phyloP scores from a whole-genome alignment of 2,797 vertebrate species.

The Antennarius maculatus region DNA sequence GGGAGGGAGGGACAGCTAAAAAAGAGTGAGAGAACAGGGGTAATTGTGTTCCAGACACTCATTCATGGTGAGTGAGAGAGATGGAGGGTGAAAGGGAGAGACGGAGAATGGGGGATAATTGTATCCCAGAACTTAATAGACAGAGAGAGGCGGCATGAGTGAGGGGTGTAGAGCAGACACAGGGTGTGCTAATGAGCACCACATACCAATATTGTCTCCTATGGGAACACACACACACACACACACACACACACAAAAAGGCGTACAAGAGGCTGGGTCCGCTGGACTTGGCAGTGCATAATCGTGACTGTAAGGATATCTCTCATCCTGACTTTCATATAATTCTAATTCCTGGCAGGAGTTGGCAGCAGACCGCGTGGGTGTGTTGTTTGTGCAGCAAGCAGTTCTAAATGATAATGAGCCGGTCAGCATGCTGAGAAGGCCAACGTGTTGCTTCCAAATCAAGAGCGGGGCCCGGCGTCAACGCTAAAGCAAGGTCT shows the following conservation, averaged over 20 bases:
- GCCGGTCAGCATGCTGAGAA: conserved; percentile 52
- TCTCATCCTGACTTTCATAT: conserved; percentile 49
- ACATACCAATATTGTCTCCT: conserved; percentile 68
- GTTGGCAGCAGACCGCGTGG: conserved; percentile 54
- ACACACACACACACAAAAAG: conserved; percentile 11
- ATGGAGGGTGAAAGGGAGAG: conserved; percentile 61
- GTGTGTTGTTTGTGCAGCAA: conserved; percentile 62
- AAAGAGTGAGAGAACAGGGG: conserved; percentile 55
- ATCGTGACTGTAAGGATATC: conserved; percentile 56
- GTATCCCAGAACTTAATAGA: conserved; percentile 73
- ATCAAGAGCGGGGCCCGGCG: conserved; percentile 33
- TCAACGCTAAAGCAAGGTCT: conserved; percentile 41
- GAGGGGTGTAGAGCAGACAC: conserved; percentile 66
- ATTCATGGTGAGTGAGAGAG: conserved; percentile 62
- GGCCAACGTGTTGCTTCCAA: conserved; percentile 35
- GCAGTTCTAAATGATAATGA: conserved; percentile 71
- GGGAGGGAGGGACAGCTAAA: conserved; percentile 42
- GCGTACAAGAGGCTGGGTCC: conserved; percentile 39
- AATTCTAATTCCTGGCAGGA: conserved; percentile 69
- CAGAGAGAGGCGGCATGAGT: conserved; percentile 60
- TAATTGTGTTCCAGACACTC: conserved; percentile 73
- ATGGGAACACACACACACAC: conserved; percentile 39
- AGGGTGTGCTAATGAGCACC: conserved; percentile 70
- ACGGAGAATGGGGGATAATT: conserved; percentile 67
- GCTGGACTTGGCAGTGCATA: conserved; percentile 52